Conservation (phyloP, 2,888 invertebrate species). For the Lithophane leautieri region DNA sequence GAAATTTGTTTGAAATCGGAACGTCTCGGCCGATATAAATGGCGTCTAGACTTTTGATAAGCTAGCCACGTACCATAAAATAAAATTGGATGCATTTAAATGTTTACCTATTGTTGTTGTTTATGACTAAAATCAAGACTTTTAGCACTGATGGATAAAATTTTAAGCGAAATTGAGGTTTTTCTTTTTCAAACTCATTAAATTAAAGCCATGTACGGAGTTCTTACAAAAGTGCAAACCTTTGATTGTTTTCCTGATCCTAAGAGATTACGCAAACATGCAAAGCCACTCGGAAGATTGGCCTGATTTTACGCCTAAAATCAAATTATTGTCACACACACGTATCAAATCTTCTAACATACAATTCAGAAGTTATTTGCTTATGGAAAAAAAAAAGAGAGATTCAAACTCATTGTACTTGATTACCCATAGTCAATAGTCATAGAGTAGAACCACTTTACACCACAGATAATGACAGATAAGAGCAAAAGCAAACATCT, state of each 20-base stretch:
- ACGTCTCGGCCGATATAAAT: conserved; percentile 84
- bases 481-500: conserved; percentile 71
- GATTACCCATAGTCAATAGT: conserved; percentile 63
- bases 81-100: conserved; percentile 56
- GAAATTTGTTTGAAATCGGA: conserved; percentile 85
- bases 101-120: conserved; percentile 37
- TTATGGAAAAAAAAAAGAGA: conserved; percentile 25
- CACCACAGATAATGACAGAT: conserved; percentile 70
- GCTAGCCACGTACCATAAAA: conserved; percentile 63
- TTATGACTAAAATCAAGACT: conserved; percentile 10
- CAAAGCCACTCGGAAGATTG: not conserved
- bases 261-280: not conserved
- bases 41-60: conserved; percentile 87
- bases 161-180: conserved; percentile 4
- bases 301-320: not conserved
- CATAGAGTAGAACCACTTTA: conserved; percentile 65
- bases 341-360: conserved; percentile 5
- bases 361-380: conserved; percentile 6
- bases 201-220: not conserved
- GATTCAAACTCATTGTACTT: conserved; percentile 53
- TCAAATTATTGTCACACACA: conserved; percentile 6
- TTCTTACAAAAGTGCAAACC: too few species aligned
- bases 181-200: not conserved
- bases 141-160: conserved; percentile 14
- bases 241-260: too few species aligned